Conservation (phyloP, 2,888 invertebrate species). For the Opisthograptis luteolata region DNA sequence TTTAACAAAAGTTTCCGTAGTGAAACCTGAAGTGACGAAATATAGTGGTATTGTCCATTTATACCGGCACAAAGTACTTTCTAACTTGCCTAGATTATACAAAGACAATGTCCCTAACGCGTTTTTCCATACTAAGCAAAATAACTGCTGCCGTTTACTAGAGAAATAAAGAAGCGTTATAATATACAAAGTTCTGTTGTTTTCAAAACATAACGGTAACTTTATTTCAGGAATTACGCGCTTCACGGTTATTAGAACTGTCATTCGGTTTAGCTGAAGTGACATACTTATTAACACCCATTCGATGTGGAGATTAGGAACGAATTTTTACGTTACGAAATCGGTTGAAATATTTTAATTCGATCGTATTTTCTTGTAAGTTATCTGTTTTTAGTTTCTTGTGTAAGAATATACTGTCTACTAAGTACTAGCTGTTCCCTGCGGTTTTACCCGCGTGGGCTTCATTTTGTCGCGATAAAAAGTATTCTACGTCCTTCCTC, state of each 20-base stretch:
- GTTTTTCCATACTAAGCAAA: no score
- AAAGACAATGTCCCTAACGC: no score
- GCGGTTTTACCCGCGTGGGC: no score
- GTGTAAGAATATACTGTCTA: background rate
- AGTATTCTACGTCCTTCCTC: no score
- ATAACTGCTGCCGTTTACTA: no score
- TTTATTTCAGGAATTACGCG: conserved; percentile 30
- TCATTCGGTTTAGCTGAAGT: conserved; percentile 42
- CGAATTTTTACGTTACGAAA: conserved; percentile 23
- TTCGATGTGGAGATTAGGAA: conserved; percentile 25
- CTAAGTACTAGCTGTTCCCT: no score
- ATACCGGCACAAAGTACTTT: no score
- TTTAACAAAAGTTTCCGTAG: no score
- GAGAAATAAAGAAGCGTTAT: background rate
- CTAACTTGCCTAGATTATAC: no score
- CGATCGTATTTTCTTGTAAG: conserved; percentile 5
- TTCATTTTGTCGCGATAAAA: no score
- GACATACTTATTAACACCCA: conserved; percentile 39
- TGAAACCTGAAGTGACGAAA: no score
- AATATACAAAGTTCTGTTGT: conserved; percentile 4
- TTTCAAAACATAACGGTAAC: conserved; percentile 29
- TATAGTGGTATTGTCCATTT: no score
- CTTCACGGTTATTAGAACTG: conserved; percentile 59
- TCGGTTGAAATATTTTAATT: conserved; percentile 20
- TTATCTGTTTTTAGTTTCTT: background rate